Conservation (phyloP, 2,113 vertebrate genomes). For the Ammodytes marinus region DNA sequence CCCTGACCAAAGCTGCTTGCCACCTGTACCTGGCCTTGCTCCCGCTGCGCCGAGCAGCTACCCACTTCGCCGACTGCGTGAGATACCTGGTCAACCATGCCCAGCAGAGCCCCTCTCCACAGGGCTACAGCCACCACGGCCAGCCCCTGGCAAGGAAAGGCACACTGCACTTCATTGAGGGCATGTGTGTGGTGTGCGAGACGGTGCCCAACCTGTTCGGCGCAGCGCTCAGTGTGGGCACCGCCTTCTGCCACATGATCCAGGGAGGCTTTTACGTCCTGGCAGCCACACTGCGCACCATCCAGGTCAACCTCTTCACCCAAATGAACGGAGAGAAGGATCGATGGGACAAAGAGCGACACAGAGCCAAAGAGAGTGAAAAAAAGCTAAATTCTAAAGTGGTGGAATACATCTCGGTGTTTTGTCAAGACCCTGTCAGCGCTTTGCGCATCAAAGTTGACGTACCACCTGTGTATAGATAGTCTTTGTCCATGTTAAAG, state of each 20-base stretch:
- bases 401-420: slow-evolving; percentile 79
- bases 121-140: slow-evolving; percentile 10
- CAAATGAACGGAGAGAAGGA: slow-evolving; percentile 79
- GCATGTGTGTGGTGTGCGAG: slow-evolving; percentile 75
- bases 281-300: slow-evolving; percentile 72
- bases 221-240: slow-evolving; percentile 69
- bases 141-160: slow-evolving; percentile 55
- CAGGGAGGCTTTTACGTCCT: slow-evolving; percentile 77
- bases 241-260: slow-evolving; percentile 72
- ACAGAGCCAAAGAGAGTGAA: slow-evolving; percentile 66
- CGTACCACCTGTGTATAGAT: slow-evolving; percentile 81
- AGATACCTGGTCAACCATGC: slow-evolving; percentile 57
- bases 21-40: slow-evolving; percentile 83
- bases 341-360: slow-evolving; percentile 75
- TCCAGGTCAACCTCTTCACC: slow-evolving; percentile 76
- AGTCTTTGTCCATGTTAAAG: slow-evolving; percentile 23
- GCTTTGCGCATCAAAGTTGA: slow-evolving; percentile 81
- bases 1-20: slow-evolving; percentile 77
- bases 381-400: slow-evolving; percentile 75
- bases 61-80: slow-evolving; percentile 66
- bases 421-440: slow-evolving; percentile 81
- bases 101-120: slow-evolving; percentile 49
- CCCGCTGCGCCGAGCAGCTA: slow-evolving; percentile 70
- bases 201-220: slow-evolving; percentile 72
- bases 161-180: slow-evolving; percentile 72